Conservation (phyloP, 2,113 vertebrate genomes). For the Psammodynastes pulverulentus region DNA sequence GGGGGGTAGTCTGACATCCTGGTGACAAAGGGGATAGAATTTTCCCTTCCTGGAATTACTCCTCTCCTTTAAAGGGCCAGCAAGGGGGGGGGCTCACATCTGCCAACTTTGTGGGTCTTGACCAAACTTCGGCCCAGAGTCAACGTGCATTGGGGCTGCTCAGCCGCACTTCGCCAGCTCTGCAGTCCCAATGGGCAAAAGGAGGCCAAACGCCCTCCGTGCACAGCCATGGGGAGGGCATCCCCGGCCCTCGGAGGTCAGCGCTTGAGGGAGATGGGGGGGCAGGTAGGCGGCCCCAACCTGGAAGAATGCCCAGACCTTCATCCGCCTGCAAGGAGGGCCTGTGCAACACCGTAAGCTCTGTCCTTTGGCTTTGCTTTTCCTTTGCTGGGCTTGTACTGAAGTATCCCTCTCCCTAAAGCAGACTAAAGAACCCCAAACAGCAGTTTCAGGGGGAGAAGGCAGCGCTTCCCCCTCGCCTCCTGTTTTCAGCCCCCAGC, state of each 20-base stretch:
- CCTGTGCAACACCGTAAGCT: not conserved
- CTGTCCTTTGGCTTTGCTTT: not conserved
- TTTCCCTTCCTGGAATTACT: not conserved
- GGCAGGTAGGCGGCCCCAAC: not conserved
- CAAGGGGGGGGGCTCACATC: too few species aligned
- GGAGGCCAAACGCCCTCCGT: too few species aligned
- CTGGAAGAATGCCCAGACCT: not conserved
- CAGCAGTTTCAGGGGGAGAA: not conserved
- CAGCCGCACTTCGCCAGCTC: too few species aligned
- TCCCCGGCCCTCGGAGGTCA: too few species aligned
- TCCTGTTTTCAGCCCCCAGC: not conserved
- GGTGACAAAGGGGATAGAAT: not conserved
- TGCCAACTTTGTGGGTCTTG: not conserved
- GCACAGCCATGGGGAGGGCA: not conserved
- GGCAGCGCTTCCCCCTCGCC: not conserved
- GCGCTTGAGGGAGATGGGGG: not conserved
- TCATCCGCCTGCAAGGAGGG: not conserved
- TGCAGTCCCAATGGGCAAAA: too few species aligned
- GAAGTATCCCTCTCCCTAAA: not conserved
- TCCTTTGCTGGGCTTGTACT: not conserved
- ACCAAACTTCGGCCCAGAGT: not conserved
- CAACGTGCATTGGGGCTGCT: too few species aligned
- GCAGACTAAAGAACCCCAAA: not conserved
- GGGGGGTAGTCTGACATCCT: not conserved
- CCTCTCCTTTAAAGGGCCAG: not conserved